These are phyloP conservation scores for Aurelia coerulea DNA, from an alignment of 30 jellyfish, hydroid and myxozoan species.

Conservation along the genomic window DNA sequence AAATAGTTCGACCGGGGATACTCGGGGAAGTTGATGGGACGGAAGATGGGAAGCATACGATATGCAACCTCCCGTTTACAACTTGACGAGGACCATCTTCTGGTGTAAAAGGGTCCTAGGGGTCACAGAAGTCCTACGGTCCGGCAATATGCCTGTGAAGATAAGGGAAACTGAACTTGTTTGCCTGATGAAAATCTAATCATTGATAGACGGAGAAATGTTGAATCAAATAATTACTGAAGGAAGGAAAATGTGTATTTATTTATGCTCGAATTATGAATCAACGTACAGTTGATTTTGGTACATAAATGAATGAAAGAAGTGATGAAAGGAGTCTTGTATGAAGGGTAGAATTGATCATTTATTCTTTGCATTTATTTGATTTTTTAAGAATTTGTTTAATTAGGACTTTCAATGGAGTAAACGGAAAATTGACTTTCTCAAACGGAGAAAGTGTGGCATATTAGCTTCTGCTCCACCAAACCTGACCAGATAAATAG, in stretches of 20 bases:
- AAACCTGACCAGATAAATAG: background rate
- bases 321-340: conserved; percentile 14
- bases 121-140: no score
- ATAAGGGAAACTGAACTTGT: conserved; percentile 11
- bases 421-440: background rate
- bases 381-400: background rate
- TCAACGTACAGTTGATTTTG: conserved; percentile 22
- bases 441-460: no score
- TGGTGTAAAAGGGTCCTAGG: no score
- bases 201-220: conserved; percentile 1
- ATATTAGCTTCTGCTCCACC: background rate
- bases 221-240: conserved; percentile 40
- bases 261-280: background rate
- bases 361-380: background rate
- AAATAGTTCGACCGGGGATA: no score
- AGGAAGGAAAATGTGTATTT: conserved; percentile 60
- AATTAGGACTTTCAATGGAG: background rate
- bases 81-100: no score
- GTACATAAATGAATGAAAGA: conserved; percentile 55
- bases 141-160: background rate
- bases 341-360: conserved; percentile 19
- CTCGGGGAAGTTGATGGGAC: no score
- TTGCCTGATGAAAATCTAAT: conserved; percentile 31
- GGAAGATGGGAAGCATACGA: no score
- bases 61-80: no score